Base-by-base conservation (phyloP, 1,140 invertebrate species). In the Thaumetopoea pityocampa region DNA sequence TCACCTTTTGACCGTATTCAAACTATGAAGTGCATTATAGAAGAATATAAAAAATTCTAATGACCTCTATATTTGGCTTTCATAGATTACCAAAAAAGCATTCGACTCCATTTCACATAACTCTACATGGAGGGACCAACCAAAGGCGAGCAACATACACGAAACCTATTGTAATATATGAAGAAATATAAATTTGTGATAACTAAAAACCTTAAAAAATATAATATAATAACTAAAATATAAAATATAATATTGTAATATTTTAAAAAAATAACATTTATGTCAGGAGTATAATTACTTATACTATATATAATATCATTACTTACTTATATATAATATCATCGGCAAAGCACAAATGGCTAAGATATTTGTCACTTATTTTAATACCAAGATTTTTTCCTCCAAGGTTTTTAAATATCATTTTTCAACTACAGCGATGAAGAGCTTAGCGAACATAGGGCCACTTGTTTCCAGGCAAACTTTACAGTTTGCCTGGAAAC, bases 1-100 rank as follows among this genome's bases (percentile, higher is more conserved):
- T n/a, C n/a, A n/a, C n/a, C n/a, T n/a, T n/a, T n/a, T n/a, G 27
- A 29, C 6, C 27, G 16, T 4, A 29, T 29, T n/a, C 27, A 29
- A 1, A 4, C 14, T 1, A 1, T 29, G 7, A 15, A 29, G 1
- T 16, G 9, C 1, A 8, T 30, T 2, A 30, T 30, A 2, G 15
- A 30, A 9, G 18, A 30, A 17, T 30, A 17, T 5, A 1, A 1
- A 4, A 16, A 17, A 30, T 17, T n/a, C 2, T 2, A 6, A 2
- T 17, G 12, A 9, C 28, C 28, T 4, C 7, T 30, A 1, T 30
- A 30, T 17, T 5, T 30, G 12, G 28, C 14, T 4, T 30, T 30
- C 15, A 17, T 30, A 5, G 28, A 30, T 7, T 30, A 17, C 4
- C n/a, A 17, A 8, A 30, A n/a, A 30, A 9, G 28, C 28, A 5